phyloP scores from a whole-genome alignment of 2,797 vertebrate species.

The Aythya fuligula region DNA sequence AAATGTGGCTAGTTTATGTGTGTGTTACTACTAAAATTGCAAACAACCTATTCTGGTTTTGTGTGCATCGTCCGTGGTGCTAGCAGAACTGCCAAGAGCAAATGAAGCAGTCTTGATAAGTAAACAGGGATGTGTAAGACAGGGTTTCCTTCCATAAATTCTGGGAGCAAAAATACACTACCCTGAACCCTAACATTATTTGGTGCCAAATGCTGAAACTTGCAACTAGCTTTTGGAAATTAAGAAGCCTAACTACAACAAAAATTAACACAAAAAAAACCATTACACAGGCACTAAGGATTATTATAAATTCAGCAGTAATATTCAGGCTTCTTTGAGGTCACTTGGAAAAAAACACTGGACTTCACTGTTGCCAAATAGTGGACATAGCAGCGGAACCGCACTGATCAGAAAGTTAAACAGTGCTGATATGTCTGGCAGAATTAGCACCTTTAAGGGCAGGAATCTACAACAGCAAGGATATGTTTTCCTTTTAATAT shows the following conservation, averaged over 20 bases:
- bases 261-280: background rate
- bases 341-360: background rate
- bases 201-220: background rate
- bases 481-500: background rate
- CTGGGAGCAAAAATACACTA: background rate
- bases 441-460: background rate
- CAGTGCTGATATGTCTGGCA: background rate
- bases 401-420: background rate
- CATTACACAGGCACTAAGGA: background rate
- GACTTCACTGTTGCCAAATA: background rate
- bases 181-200: background rate
- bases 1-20: slow-evolving; percentile 2
- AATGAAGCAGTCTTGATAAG: slow-evolving; percentile 16
- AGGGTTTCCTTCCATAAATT: background rate
- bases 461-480: background rate
- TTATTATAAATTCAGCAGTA: background rate
- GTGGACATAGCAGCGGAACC: background rate
- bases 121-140: background rate
- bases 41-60: background rate
- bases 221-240: background rate
- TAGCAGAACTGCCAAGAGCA: slow-evolving; percentile 23
- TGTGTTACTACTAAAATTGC: background rate
- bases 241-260: background rate
- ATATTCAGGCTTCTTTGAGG: background rate
- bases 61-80: background rate